Evolutionary conservation across 2,797 vertebrate species (phyloP).

Genomic region (Sebastes variabilis): DNA sequence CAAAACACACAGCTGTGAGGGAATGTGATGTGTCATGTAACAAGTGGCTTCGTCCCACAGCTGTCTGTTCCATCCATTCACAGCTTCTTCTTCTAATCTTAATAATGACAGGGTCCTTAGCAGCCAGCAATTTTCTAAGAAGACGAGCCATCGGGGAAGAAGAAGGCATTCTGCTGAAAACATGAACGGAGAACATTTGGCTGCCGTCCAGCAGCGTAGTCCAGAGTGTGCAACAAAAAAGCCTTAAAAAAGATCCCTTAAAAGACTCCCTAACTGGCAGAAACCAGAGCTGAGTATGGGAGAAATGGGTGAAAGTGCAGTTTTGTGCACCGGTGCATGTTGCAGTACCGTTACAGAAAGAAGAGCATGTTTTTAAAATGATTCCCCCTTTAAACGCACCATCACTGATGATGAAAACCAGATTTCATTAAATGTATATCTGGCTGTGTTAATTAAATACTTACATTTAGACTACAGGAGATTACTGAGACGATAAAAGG

Average conservation of each 20-base stretch:
- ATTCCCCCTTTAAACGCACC: background rate
- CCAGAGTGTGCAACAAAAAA: constrained; percentile 25
- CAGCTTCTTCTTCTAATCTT: constrained; percentile 72
- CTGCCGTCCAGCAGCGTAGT: constrained; percentile 40
- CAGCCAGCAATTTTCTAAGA: constrained; percentile 69
- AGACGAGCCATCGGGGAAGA: constrained; percentile 25
- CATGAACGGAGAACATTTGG: constrained; percentile 43
- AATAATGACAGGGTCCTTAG: constrained; percentile 80
- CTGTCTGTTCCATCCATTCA: constrained; percentile 59
- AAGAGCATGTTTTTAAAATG: background rate
- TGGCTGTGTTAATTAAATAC: background rate
- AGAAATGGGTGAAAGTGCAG: background rate
- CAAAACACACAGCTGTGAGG: constrained; percentile 25
- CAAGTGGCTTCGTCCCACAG: constrained; percentile 60
- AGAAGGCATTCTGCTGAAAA: constrained; percentile 46
- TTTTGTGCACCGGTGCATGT: background rate
- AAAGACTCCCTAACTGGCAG: background rate
- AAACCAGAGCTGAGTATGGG: background rate
- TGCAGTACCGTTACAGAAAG: fast-evolving
- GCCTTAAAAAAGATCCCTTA: background rate
- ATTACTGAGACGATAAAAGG: background rate
- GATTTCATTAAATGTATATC: background rate
- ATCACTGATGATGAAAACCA: background rate
- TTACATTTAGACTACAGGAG: background rate
- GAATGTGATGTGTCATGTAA: constrained; percentile 57